phyloP scores from a whole-genome alignment of 1,140 invertebrate genomes.

The Sminthurinus signatus region DNA sequence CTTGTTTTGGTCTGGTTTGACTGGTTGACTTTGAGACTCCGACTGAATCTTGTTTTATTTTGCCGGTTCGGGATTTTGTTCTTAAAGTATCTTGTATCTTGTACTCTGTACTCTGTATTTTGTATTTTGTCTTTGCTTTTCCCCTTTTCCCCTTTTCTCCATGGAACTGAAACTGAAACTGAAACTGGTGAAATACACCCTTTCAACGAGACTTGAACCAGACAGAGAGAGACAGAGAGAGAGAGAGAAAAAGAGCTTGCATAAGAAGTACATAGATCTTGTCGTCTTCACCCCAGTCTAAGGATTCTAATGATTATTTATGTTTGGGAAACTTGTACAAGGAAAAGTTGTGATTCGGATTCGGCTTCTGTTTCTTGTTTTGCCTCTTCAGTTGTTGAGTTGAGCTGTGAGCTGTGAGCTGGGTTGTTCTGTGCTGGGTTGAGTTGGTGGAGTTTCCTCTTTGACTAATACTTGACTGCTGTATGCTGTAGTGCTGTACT shows the following conservation, averaged over 20 bases:
- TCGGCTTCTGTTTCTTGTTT: no score
- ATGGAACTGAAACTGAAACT: no score
- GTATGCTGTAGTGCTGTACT: no score
- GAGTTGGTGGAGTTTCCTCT: no score
- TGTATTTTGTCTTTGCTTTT: background rate
- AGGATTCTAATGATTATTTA: constrained; percentile 19
- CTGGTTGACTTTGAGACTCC: background rate
- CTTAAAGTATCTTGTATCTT: no score
- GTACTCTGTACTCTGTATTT: background rate
- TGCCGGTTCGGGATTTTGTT: background rate
- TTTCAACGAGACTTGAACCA: no score
- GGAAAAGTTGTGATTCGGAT: constrained; percentile 8
- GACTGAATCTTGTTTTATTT: background rate
- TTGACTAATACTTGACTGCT: no score
- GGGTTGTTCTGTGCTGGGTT: background rate
- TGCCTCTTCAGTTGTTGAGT: background rate
- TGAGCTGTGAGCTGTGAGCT: background rate
- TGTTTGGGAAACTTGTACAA: constrained; percentile 8
- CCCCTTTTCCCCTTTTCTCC: background rate
- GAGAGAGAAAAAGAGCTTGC: constrained; percentile 2
- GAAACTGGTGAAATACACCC: no score
- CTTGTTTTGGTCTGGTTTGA: background rate
- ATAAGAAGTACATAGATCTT: constrained; percentile 15
- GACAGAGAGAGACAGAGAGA: no score
- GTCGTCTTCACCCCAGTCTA: background rate